A percentile compares a stretch with the other conserved stretches of the same genome.
Conservation (phyloP, 2,113 vertebrate genomes). For the Austrofundulus limnaeus region DNA sequence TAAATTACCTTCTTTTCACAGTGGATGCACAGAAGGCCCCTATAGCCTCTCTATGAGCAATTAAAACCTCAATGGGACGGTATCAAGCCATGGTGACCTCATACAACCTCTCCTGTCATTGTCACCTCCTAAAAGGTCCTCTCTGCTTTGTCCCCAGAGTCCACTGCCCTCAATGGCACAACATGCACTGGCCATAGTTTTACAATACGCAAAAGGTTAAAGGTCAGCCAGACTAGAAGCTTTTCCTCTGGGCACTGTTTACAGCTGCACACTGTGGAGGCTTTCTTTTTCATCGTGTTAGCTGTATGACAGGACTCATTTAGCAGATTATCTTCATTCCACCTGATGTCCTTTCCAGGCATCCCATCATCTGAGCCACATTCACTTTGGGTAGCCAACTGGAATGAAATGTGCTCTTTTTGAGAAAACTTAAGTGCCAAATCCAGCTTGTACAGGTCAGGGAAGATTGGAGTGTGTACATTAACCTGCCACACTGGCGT, state of each 20-base stretch:
- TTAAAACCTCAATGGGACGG: conserved; percentile 69
- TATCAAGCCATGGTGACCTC: conserved; percentile 74
- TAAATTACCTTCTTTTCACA: conserved; percentile 76
- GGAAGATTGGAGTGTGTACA: conserved; percentile 62
- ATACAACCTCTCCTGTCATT: conserved; percentile 67
- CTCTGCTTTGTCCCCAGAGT: conserved; percentile 58
- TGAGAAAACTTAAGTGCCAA: conserved; percentile 63
- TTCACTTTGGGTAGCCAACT: conserved; percentile 46
- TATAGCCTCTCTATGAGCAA: conserved; percentile 73
- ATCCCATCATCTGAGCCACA: conserved; percentile 40
- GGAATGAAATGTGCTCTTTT: conserved; percentile 66
- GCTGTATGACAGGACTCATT: conserved; percentile 49
- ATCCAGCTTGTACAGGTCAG: conserved; percentile 59
- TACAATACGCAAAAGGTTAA: conserved; percentile 57
- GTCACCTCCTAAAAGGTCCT: conserved; percentile 68
- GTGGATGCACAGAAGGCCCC: conserved; percentile 72
- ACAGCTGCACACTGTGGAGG: conserved; percentile 29
- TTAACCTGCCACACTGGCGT: conserved; percentile 60
- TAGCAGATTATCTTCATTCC: conserved; percentile 62
- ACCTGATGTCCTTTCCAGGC: conserved; percentile 40
- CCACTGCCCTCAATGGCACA: conserved; percentile 38
- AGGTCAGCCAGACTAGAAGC: conserved; percentile 53
- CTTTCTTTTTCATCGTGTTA: conserved; percentile 22
- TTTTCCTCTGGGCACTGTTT: conserved; percentile 43
- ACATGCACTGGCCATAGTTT: conserved; percentile 24